phyloP scores from a whole-genome alignment of 2,113 vertebrate species.

The Halichoeres trimaculatus region DNA sequence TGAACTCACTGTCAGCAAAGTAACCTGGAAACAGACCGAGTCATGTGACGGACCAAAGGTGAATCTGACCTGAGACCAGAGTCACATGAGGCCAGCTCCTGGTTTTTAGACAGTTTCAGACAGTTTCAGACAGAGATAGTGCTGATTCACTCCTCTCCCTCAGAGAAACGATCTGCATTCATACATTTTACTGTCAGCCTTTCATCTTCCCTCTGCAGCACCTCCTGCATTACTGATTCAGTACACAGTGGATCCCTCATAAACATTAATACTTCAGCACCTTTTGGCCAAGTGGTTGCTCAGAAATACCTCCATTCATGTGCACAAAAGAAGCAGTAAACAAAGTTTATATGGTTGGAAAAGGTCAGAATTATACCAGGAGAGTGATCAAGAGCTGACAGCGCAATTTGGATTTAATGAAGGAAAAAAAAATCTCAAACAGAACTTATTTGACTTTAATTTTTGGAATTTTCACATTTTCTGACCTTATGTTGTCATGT shows the following conservation, averaged over 20 bases:
- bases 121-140: not conserved
- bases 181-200: slow-evolving; percentile 10
- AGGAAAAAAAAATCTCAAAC: no score
- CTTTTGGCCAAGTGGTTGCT: not conserved
- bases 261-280: slow-evolving; percentile 38
- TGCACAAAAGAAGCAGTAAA: no score
- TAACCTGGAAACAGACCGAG: no score
- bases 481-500: no score
- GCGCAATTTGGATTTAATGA: not conserved
- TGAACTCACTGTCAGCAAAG: no score
- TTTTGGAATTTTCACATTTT: no score
- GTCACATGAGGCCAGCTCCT: no score
- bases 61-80: no score
- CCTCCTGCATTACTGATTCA: slow-evolving; percentile 34
- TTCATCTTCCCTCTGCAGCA: slow-evolving; percentile 27
- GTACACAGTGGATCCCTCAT: slow-evolving; percentile 37
- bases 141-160: not conserved
- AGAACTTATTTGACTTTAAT: no score
- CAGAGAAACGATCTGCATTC: slow-evolving; percentile 7
- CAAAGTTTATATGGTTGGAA: no score
- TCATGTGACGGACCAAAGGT: no score
- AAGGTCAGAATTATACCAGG: no score
- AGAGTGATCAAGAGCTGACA: not conserved
- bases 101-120: not conserved
- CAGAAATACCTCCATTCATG: not conserved